These are phyloP conservation scores for Cephalotes varians DNA, from an alignment of 2,888 invertebrate species.

Conservation along the genomic window DNA sequence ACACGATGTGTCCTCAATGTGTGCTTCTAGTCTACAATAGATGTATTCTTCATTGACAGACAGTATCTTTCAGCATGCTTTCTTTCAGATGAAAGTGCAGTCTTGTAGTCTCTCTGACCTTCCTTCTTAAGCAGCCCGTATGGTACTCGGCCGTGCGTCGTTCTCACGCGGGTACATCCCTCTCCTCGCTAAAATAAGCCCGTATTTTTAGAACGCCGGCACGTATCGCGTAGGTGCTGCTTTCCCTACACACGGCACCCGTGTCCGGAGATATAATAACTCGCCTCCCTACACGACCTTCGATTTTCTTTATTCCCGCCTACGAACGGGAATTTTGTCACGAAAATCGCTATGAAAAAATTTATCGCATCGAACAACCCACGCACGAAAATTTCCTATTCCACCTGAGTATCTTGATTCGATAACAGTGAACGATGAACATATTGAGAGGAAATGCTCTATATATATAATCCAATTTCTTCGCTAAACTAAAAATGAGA, in stretches of 20 bases:
- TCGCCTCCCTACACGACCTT: slow-evolving; percentile 65
- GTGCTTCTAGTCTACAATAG: not conserved
- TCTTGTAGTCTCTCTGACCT: slow-evolving; percentile 32
- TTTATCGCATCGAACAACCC: not conserved
- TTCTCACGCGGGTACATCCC: slow-evolving; percentile 59
- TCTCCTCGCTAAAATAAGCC: slow-evolving; percentile 62
- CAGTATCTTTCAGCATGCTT: not conserved
- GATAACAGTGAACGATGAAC: not conserved
- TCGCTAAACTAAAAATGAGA: not conserved
- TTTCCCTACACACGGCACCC: slow-evolving; percentile 57
- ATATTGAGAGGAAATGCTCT: not conserved
- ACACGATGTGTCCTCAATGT: not conserved
- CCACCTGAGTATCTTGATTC: not conserved
- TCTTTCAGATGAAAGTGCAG: not conserved
- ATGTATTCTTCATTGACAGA: not conserved
- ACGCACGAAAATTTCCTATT: not conserved
- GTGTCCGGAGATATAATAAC: slow-evolving; percentile 47
- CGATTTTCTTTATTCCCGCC: slow-evolving; percentile 53
- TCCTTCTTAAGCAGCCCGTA: slow-evolving; percentile 39
- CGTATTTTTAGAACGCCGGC: slow-evolving; percentile 68
- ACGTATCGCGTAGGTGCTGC: slow-evolving; percentile 65
- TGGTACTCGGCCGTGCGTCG: slow-evolving; percentile 11
- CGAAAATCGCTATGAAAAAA: slow-evolving; percentile 14
- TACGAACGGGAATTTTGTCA: slow-evolving; percentile 19
- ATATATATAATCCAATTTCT: slow-evolving; percentile 14